Conservation (phyloP, 92 coral and sea anemone species). For the Phenganax marumi region DNA sequence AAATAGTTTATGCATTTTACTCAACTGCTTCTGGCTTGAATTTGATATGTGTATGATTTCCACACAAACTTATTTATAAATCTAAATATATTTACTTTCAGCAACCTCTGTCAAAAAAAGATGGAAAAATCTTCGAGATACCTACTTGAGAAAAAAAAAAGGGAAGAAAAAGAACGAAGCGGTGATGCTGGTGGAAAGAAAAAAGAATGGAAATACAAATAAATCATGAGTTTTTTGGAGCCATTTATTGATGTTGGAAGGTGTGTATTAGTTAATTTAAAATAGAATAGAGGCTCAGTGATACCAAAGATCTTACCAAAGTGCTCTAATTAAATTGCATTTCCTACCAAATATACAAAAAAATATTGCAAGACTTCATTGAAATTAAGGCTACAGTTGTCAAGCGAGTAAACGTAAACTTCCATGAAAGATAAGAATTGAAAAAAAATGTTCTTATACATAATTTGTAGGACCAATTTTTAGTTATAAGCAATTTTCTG, state of each 20-base stretch:
- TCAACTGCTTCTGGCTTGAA: neutral
- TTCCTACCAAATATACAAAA: no score
- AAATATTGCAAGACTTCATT: no score
- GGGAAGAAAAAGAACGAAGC: neutral
- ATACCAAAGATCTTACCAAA: no score
- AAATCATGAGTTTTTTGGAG: slow-evolving; percentile 8
- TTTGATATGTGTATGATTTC: no score
- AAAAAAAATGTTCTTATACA: no score
- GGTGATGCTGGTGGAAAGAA: slow-evolving; percentile 14
- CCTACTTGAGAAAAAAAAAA: neutral
- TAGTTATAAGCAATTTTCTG: no score
- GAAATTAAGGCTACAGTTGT: no score
- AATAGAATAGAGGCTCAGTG: neutral
- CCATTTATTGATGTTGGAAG: neutral
- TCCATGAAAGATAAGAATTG: no score
- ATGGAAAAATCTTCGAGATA: slow-evolving; percentile 8
- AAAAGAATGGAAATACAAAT: slow-evolving; percentile 14
- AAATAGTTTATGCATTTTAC: neutral
- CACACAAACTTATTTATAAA: neutral
- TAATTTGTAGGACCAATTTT: no score
- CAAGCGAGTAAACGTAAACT: no score
- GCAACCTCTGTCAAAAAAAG: slow-evolving; percentile 16
- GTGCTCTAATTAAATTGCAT: no score
- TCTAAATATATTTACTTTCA: neutral
- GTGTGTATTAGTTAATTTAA: neutral